Conservation (phyloP, 2,113 vertebrate genomes). For the Copsychus sechellarum region DNA sequence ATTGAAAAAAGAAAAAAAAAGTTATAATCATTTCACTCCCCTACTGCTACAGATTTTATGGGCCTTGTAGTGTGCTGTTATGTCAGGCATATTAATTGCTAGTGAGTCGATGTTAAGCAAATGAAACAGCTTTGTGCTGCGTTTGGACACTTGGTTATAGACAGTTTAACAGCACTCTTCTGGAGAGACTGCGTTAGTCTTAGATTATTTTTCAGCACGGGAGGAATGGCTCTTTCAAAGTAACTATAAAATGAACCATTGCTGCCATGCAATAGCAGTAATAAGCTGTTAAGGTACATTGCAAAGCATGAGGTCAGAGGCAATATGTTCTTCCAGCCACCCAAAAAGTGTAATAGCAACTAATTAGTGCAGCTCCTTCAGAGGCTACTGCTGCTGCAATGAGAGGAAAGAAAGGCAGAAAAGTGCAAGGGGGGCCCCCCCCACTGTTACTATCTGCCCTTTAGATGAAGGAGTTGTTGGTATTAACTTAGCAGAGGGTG, state of each 20-base stretch:
- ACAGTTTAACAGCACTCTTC: constrained; percentile 64
- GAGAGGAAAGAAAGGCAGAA: background rate
- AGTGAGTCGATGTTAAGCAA: constrained; percentile 46
- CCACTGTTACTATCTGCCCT: constrained; percentile 1
- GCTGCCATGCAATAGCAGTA: constrained; percentile 20
- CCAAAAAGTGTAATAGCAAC: constrained; percentile 29
- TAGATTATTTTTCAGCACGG: constrained; percentile 49
- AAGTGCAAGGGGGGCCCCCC: background rate
- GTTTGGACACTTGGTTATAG: constrained; percentile 66
- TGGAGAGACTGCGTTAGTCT: constrained; percentile 40
- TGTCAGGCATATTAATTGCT: constrained; percentile 61
- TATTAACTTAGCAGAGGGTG: constrained; percentile 29
- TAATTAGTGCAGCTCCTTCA: constrained; percentile 49
- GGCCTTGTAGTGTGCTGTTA: constrained; percentile 28
- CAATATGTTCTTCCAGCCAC: constrained; percentile 30
- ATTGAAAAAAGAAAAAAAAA: constrained; percentile 32
- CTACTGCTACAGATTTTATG: constrained; percentile 56
- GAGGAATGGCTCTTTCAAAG: constrained; percentile 44
- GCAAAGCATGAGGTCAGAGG: constrained; percentile 61
- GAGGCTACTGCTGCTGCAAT: background rate
- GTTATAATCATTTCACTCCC: constrained; percentile 60
- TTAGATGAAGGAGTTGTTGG: constrained; percentile 32
- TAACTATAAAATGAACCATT: constrained; percentile 51
- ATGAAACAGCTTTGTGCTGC: constrained; percentile 52
- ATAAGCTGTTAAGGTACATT: constrained; percentile 52